Evolutionary conservation across 2,797 vertebrate species (phyloP).

Genomic region (Tragelaphus eurycerus): DNA sequence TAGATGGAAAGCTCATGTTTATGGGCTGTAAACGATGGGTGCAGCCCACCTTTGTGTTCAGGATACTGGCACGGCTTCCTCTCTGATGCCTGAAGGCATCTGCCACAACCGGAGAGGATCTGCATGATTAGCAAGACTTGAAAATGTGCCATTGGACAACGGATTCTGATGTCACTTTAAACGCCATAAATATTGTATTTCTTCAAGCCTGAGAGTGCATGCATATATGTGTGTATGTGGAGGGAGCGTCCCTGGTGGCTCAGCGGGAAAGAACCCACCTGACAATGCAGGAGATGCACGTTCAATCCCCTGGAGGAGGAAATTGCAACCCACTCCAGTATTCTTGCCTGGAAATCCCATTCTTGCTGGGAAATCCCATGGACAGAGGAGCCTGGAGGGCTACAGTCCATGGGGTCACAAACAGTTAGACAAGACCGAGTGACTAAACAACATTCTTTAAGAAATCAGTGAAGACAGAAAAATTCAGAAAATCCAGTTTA

Average conservation of each 20-base stretch:
- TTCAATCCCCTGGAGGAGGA: not conserved
- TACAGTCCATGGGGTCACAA: not conserved
- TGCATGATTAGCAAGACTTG: conserved; percentile 15
- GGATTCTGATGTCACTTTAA: conserved; percentile 13
- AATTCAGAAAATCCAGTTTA: not conserved
- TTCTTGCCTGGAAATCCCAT: not conserved
- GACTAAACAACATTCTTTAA: not conserved
- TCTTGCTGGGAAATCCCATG: not conserved
- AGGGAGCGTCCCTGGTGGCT: not conserved
- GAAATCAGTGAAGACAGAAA: not conserved
- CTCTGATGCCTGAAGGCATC: not conserved
- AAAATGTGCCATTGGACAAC: not conserved
- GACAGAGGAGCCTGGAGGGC: not conserved
- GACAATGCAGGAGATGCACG: not conserved
- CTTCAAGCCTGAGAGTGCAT: not conserved
- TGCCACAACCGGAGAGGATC: not conserved
- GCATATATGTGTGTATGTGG: not conserved
- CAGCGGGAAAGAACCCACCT: not conserved
- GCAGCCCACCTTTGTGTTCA: not conserved
- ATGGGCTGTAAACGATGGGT: accelerated
- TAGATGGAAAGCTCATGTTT: not conserved
- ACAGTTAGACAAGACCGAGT: not conserved
- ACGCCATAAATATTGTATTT: not conserved
- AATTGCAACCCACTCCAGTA: not conserved
- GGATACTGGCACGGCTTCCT: not conserved